Evolutionary conservation across 2,888 invertebrate species (phyloP).

Genomic region (Nemoura dubitans): DNA sequence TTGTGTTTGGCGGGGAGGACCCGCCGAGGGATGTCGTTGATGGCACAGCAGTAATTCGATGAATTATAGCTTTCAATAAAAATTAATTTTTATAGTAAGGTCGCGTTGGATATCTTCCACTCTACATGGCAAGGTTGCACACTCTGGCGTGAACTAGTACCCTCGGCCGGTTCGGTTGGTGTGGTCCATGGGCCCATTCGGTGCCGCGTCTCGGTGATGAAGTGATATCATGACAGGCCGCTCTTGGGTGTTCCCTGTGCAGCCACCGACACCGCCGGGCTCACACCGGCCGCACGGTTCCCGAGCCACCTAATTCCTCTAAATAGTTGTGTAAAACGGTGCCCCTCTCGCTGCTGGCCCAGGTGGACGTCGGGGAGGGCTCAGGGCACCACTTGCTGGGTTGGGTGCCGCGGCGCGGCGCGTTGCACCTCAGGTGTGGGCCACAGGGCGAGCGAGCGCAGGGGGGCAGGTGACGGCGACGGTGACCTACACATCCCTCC

Average conservation of each 20-base stretch:
- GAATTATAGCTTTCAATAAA: neutral
- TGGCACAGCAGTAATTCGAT: neutral
- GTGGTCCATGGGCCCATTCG: neutral
- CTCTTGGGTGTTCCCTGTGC: neutral
- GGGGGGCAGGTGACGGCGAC: constrained; percentile 44
- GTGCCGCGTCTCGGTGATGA: neutral
- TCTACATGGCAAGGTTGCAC: neutral
- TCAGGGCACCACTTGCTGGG: neutral
- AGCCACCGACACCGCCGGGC: neutral
- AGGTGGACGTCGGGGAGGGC: neutral
- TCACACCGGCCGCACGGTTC: neutral
- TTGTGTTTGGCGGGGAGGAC: neutral
- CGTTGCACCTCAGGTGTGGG: neutral
- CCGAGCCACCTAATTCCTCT: neutral
- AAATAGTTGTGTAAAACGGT: constrained; percentile 2
- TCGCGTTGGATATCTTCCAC: neutral
- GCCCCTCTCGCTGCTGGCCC: neutral
- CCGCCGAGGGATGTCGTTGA: neutral
- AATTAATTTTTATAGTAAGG: neutral
- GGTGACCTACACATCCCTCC: constrained; percentile 29
- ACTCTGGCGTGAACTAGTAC: neutral
- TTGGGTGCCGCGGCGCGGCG: neutral
- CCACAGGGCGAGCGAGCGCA: neutral
- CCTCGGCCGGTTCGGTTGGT: neutral
- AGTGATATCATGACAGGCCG: neutral